Base-by-base conservation (phyloP, 1,140 invertebrate genomes). In the Trichoplusia ni region DNA sequence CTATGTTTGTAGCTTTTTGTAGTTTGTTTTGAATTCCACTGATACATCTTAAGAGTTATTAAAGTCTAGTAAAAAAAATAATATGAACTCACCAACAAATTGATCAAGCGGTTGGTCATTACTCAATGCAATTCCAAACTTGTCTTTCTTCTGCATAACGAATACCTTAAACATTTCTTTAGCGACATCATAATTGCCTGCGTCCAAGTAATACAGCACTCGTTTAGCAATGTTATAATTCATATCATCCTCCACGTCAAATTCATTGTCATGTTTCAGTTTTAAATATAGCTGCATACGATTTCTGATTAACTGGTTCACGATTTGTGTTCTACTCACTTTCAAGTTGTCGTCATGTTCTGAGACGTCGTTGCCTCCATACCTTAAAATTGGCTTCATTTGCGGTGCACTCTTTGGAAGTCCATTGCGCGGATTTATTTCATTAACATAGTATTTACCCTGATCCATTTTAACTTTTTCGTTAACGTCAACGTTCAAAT, bases 161-260 rank as follows among this genome's bases (percentile, higher is more conserved):
- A 89, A 77, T 23, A 82, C 62, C 68, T 79, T 79, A 29, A 77
- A 89, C n/a, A 89, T 56, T 53, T 89, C 79, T 49, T 79, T 78
- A 4, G 84, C 86, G 7, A 89, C 56, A 16, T 47, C 65, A 46
- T 64, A 63, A 37, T 86, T 84, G 7, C 83, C 85, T 23, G 3
- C 66, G 29, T 82, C 75, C 37, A 90, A 67, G 49, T 77, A 71
- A 4, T 53, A 4, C 23, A 83, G 19, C 31, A 88, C 84, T 18
- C 70, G 77, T 69, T 75, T 77, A 2, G 79, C 86, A 44, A 88
- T 72, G 38, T 75, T 72, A 46, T 84, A 81, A 29, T 79, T 84
- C 0, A 81, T 60, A 56, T 86, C 79, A 19, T 69, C 31, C 27
- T 35, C 63, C 0, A 75, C 31, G 59, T 79, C 62, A 8, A 6